Evolutionary conservation across 2,113 vertebrate species (phyloP), one percentile per base, ranked within the genome.

Genomic region (Hippocampus guttulatus): DNA sequence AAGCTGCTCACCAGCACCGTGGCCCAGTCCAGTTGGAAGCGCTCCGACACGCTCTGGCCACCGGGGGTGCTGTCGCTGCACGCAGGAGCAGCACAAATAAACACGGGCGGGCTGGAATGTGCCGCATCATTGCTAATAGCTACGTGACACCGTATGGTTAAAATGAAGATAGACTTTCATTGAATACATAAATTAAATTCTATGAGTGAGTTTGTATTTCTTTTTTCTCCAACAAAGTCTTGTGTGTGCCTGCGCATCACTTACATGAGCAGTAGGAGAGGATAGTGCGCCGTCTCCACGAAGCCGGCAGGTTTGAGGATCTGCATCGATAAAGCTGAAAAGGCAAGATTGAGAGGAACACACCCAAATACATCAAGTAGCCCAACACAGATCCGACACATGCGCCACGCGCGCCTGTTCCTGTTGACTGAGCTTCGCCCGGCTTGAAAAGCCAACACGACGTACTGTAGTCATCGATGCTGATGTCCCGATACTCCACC

Each of bases 301-400:
- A 99, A 99, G 64, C 93, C 89, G 0, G 95, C 96, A 0, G 97
- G 97, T 90, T 97, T 99, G 61, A 96, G 85, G 88, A 99, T 94
- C 92, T 99, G 95, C 90, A 98, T 77, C 0, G 94, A 93, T 78
- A 99, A 85, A 41, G 86, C 96, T 99, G 79, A 21, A 38, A 20
- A 20, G 12, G 18, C n/a, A 5, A 45, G 9, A 3, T 23, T 43
- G 63, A 64, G 54, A 51, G 1, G 18, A 18, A 61, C 25, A 20
- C 8, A 18, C 16, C 1, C 14, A 62, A 12, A 40, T 1, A 62
- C 2, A 23, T 10, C 1, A 33, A 33, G 30, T 33, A 4, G 30
- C 30, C 2, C 30, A 25, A 8, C 0, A 11, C 21, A 25, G n/a
- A 12, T n/a, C 20, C 2, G 9, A 5, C n/a, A 7, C 54, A 20